Evolutionary conservation across 2,888 invertebrate genomes (phyloP).

Genomic region (Xestia ashworthii): DNA sequence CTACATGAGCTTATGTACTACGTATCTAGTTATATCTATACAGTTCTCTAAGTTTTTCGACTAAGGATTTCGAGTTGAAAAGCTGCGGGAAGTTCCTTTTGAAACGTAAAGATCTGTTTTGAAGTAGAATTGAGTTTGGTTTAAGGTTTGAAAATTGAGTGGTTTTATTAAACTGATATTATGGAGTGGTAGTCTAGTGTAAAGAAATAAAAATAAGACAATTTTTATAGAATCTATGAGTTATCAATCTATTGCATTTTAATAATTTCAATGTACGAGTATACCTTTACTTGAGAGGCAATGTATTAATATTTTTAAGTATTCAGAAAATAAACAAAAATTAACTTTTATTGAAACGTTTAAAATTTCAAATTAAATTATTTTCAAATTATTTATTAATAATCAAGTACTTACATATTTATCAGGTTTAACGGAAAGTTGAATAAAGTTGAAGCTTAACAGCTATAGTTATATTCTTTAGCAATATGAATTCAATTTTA

Average conservation of each 20-base stretch:
- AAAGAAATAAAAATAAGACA: background rate
- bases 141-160: background rate
- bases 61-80: constrained; percentile 55
- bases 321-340: background rate
- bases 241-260: background rate
- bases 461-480: background rate
- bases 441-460: too few relatives aligned
- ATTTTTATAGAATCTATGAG: background rate
- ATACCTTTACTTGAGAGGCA: background rate
- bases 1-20: constrained; percentile 82
- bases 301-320: background rate
- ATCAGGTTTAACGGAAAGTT: too few relatives aligned
- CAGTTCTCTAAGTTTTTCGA: constrained; percentile 86
- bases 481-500: background rate
- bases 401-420: too few relatives aligned
- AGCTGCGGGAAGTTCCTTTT: background rate
- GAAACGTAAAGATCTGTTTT: background rate
- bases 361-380: too few relatives aligned
- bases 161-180: background rate
- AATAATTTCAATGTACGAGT: background rate
- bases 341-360: background rate
- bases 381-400: too few relatives aligned
- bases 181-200: background rate
- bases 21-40: constrained; percentile 84
- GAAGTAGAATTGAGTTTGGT: background rate